Evolutionary conservation across 1,140 invertebrate species (phyloP).

Genomic region (Matsumurasca onukii): DNA sequence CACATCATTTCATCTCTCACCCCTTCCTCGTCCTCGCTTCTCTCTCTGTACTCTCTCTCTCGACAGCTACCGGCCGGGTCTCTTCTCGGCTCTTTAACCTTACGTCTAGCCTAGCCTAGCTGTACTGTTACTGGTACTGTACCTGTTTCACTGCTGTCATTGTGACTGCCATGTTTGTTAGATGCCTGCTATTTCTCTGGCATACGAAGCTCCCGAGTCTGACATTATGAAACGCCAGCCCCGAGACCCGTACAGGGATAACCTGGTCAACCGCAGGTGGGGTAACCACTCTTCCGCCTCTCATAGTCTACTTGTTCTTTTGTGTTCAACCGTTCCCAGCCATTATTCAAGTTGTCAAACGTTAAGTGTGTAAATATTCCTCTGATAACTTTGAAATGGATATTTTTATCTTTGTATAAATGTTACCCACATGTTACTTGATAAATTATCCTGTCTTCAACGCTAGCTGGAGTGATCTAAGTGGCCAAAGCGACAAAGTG

Average conservation of each 20-base stretch:
- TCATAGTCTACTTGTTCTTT: not conserved
- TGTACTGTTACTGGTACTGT: constrained; percentile 11
- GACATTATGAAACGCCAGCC: constrained; percentile 97
- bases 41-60: constrained; percentile 38
- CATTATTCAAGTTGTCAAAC: not conserved
- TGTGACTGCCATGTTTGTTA: constrained; percentile 45
- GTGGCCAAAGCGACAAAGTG: no score
- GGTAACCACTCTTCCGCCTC: constrained; percentile 21
- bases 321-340: not conserved
- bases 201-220: constrained; percentile 93
- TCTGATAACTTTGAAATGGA: no score
- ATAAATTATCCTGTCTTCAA: no score
- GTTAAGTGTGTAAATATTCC: no score
- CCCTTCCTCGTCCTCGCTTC: not conserved
- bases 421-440: no score
- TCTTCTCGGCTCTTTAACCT: constrained; percentile 7
- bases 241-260: constrained; percentile 90
- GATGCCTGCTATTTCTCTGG: constrained; percentile 95
- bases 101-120: no score
- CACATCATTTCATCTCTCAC: constrained; percentile 31
- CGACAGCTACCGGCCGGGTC: constrained; percentile 24
- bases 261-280: constrained; percentile 93
- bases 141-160: constrained; percentile 31
- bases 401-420: no score
- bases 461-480: no score